Evolutionary conservation across 92 coral and sea anemone genomes (phyloP).

Genomic region (Montipora capitata): DNA sequence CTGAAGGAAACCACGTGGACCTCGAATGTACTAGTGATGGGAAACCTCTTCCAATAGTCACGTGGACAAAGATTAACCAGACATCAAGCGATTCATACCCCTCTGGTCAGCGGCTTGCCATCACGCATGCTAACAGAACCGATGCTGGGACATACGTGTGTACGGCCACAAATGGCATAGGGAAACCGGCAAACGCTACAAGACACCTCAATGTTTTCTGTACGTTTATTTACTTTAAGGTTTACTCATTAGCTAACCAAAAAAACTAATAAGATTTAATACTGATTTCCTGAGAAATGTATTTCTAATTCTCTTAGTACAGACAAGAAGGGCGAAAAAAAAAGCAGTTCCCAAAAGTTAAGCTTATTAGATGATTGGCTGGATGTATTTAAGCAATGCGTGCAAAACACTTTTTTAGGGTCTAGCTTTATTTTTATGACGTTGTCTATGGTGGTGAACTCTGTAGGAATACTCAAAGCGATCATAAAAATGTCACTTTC

Average conservation of each 20-base stretch:
- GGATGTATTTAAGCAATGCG: too few relatives aligned
- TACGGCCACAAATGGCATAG: slow-evolving; percentile 29
- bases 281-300: too few relatives aligned
- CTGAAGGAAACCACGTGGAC: neutral
- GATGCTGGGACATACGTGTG: slow-evolving; percentile 47
- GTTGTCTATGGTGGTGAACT: too few relatives aligned
- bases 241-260: neutral
- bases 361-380: too few relatives aligned
- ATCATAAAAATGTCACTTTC: too few relatives aligned
- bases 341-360: neutral
- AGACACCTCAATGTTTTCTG: neutral
- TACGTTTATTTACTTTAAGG: neutral
- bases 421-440: too few relatives aligned
- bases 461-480: too few relatives aligned
- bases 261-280: too few relatives aligned
- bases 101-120: neutral
- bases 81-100: neutral
- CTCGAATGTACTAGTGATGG: neutral
- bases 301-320: too few relatives aligned
- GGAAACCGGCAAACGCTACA: neutral
- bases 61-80: neutral
- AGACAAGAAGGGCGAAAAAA: neutral
- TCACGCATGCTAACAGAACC: neutral
- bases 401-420: too few relatives aligned
- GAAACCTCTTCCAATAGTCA: neutral